Percentiles rank a stretch among this genome's conserved stretches.
Conservation (phyloP, 2,888 invertebrate species). For the Halictus quadricinctus region DNA sequence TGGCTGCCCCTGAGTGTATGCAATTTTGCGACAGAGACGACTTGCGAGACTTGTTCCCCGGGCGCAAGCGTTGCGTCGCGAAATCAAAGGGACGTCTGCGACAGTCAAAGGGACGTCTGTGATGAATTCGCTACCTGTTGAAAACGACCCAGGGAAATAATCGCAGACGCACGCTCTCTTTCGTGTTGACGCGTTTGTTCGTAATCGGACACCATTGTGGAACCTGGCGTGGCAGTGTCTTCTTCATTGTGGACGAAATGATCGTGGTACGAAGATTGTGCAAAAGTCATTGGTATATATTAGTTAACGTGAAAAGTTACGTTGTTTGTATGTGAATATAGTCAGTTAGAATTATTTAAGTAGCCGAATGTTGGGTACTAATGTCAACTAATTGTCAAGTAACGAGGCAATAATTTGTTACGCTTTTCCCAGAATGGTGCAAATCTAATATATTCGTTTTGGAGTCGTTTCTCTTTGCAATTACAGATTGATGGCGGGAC, state of each 20-base stretch:
- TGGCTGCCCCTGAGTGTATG: not conserved
- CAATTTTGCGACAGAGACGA: not conserved
- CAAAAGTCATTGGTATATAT: no score
- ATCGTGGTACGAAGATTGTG: not conserved
- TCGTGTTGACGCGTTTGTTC: not conserved
- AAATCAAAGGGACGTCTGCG: conserved; percentile 31
- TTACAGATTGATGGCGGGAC: not conserved
- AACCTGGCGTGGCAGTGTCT: no score
- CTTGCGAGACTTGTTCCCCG: not conserved
- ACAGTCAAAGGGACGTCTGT: conserved; percentile 29
- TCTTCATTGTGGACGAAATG: no score
- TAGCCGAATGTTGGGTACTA: no score
- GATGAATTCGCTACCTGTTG: conserved; percentile 48
- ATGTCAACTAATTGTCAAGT: no score
- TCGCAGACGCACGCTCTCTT: conserved; percentile 7
- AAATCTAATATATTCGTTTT: not conserved
- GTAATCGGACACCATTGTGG: not conserved
- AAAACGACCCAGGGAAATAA: conserved; percentile 37
- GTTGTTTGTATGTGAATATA: no score
- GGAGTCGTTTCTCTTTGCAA: not conserved
- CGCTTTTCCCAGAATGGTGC: no score
- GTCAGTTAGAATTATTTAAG: no score
- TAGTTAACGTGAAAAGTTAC: no score
- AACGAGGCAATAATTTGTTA: no score
- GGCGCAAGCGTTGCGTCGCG: not conserved